Conservation (phyloP, 2,888 invertebrate species). For the Hoplodrina blanda region DNA sequence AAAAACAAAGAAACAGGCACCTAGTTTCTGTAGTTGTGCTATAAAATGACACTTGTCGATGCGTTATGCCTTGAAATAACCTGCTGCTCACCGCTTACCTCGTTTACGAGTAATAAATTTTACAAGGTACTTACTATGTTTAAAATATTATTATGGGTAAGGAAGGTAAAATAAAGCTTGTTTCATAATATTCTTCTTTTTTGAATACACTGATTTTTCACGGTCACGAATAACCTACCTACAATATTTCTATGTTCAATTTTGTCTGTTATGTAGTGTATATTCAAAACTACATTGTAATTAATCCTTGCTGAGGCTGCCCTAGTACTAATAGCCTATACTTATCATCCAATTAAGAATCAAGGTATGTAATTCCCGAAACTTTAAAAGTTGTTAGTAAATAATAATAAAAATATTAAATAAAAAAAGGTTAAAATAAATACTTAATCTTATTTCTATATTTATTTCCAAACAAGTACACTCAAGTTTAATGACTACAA, state of each 20-base stretch:
- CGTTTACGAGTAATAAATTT: constrained; percentile 44
- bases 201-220: too few species aligned
- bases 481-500: constrained; percentile 3
- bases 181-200: background rate
- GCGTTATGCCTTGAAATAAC: constrained; percentile 29
- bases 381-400: too few species aligned
- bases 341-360: too few species aligned
- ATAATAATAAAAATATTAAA: too few species aligned
- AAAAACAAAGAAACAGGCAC: too few species aligned
- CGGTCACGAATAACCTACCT: too few species aligned
- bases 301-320: too few species aligned
- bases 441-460: background rate
- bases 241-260: too few species aligned
- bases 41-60: constrained; percentile 25
- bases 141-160: background rate
- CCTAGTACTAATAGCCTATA: too few species aligned
- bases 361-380: too few species aligned
- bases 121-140: constrained; percentile 13
- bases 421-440: background rate
- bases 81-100: constrained; percentile 17
- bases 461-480: constrained; percentile 6
- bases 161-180: background rate
- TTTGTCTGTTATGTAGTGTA: too few species aligned
- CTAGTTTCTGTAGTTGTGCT: background rate
- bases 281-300: too few species aligned